A percentile compares a stretch with the other conserved stretches of the same genome.
Conservation (phyloP, 2,797 vertebrate species). For the Erethizon dorsatum region DNA sequence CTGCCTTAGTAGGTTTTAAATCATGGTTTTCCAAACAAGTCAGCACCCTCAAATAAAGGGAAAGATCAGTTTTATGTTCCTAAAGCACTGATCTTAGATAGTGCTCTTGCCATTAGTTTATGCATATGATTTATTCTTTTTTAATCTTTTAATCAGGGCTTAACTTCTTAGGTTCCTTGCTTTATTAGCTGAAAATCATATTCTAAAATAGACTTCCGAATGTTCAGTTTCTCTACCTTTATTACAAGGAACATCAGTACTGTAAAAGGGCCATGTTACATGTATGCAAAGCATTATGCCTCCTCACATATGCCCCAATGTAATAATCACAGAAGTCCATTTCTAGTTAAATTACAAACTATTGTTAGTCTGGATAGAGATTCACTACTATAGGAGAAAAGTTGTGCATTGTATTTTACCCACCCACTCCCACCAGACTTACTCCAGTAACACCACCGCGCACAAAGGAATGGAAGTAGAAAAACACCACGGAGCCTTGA, state of each 20-base stretch:
- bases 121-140: background rate
- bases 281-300: background rate
- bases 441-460: background rate
- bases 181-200: conserved; percentile 50
- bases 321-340: background rate
- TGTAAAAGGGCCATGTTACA: background rate
- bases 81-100: conserved; percentile 24
- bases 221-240: background rate
- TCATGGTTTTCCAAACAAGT: conserved; percentile 49
- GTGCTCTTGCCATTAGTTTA: background rate
- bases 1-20: conserved; percentile 1
- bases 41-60: background rate
- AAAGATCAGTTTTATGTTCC: conserved; percentile 46
- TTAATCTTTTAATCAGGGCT: background rate
- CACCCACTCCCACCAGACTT: background rate
- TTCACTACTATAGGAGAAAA: background rate
- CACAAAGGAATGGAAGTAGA: background rate
- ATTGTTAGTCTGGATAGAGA: background rate
- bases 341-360: conserved; percentile 3
- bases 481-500: fast-evolving
- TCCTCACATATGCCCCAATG: background rate
- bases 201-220: background rate
- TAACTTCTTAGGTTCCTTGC: background rate
- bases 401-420: background rate
- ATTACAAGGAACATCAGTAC: background rate